phyloP scores from a whole-genome alignment of 2,113 vertebrate species.

The Nematolebias whitei region DNA sequence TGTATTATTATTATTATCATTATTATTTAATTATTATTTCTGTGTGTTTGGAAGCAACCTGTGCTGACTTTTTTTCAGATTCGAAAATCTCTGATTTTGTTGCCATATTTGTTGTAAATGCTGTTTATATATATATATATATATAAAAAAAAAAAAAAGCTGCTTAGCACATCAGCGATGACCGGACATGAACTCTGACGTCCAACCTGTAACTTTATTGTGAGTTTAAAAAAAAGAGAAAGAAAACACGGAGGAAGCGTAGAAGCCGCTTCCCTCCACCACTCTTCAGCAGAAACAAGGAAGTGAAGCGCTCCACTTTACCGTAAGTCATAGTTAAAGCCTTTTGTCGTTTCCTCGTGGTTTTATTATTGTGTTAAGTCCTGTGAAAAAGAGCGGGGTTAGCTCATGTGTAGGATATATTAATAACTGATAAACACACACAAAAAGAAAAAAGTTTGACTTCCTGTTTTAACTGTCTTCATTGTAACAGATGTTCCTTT shows the following conservation, averaged over 20 bases:
- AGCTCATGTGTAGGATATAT: not conserved
- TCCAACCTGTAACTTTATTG: slow-evolving; percentile 14
- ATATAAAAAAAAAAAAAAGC: too few species aligned
- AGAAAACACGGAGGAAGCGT: not conserved
- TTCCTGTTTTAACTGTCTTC: too few species aligned
- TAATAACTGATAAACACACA: not conserved
- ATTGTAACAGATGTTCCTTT: too few species aligned
- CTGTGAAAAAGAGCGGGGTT: not conserved
- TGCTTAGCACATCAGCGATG: not conserved
- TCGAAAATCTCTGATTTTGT: too few species aligned
- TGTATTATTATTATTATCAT: too few species aligned
- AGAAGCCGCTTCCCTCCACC: not conserved
- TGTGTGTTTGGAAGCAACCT: too few species aligned
- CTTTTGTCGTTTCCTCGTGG: not conserved
- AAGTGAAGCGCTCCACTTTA: slow-evolving; percentile 31
- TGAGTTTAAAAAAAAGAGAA: not conserved
- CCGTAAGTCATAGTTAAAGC: slow-evolving; percentile 45
- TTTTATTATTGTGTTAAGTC: not conserved
- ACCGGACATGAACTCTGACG: slow-evolving; percentile 37
- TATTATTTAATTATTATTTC: too few species aligned
- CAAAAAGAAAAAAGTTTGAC: too few species aligned
- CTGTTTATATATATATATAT: too few species aligned
- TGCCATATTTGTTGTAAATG: too few species aligned
- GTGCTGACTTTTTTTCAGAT: too few species aligned
- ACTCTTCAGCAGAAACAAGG: slow-evolving; percentile 21